These are phyloP conservation scores for Scaptomyza montana DNA, from an alignment of 1,140 invertebrate genomes.

Conservation along the genomic window DNA sequence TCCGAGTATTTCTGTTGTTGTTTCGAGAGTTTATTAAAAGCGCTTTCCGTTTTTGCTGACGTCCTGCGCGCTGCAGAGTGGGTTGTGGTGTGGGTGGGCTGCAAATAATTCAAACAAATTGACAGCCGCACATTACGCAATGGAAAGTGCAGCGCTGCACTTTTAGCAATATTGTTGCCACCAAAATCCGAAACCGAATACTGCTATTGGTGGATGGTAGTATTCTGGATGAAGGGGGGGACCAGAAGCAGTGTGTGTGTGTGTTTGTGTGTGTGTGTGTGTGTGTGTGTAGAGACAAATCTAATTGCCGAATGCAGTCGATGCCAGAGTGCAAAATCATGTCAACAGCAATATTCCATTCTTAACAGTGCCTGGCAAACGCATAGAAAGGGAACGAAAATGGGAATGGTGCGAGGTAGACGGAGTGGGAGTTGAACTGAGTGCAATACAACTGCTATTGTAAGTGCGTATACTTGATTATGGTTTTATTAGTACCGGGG, in stretches of 20 bases:
- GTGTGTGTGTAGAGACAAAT: conserved; percentile 59
- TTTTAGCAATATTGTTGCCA: conserved; percentile 57
- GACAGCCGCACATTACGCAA: conserved; percentile 79
- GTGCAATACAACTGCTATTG: conserved; percentile 32
- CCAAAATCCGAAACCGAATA: conserved; percentile 53
- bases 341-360: conserved; percentile 84
- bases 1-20: conserved; percentile 3
- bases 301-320: conserved; percentile 84
- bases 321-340: conserved; percentile 84
- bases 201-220: conserved; percentile 9
- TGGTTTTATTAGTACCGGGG: conserved; percentile 70
- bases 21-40: conserved; percentile 66
- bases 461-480: conserved; percentile 77
- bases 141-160: conserved; percentile 74
- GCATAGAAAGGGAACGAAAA: not conserved
- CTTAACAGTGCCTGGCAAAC: conserved; percentile 55
- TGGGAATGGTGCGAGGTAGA: not conserved
- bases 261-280: too few species aligned
- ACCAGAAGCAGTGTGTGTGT: conserved; percentile 23
- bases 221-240: not conserved
- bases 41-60: conserved; percentile 57
- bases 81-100: conserved; percentile 15
- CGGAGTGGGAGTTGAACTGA: conserved; percentile 11
- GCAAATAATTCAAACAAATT: conserved; percentile 81
- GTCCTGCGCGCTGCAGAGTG: not conserved